phyloP scores from a whole-genome alignment of 2,888 invertebrate genomes.

The Eupithecia tripunctaria region DNA sequence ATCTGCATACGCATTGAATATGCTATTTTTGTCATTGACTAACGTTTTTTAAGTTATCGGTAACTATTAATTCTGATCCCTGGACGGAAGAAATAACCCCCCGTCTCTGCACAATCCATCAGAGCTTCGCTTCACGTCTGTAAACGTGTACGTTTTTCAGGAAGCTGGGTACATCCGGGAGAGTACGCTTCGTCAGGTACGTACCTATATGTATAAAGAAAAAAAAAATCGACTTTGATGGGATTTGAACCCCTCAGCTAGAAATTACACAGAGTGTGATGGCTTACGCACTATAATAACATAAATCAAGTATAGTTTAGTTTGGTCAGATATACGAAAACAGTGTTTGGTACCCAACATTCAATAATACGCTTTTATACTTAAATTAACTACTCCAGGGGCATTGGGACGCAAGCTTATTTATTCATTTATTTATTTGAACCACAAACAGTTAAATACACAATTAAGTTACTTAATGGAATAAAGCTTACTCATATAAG shows the following conservation, averaged over 20 bases:
- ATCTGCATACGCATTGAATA: no score
- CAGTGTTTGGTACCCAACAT: background rate
- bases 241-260: no score
- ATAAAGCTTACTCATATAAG: no score
- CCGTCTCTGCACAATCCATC: background rate
- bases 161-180: slow-evolving; percentile 99
- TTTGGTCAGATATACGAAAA: background rate
- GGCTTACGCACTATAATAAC: no score
- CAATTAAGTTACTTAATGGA: no score
- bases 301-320: no score
- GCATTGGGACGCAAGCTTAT: background rate
- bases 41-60: background rate
- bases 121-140: background rate
- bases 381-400: background rate
- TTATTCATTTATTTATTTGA: no score
- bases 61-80: background rate
- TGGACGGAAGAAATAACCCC: background rate
- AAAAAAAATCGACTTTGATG: no score
- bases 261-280: no score
- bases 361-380: no score
- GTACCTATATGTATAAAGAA: slow-evolving; percentile 44
- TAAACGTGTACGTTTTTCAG: slow-evolving; percentile 73
- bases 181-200: slow-evolving; percentile 99
- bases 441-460: no score
- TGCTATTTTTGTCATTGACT: no score